A percentile compares a stretch with the other conserved stretches of the same genome.
These are phyloP conservation scores for Dicrurus megarhynchus DNA, from an alignment of 2,113 vertebrate species.

Conservation along the genomic window DNA sequence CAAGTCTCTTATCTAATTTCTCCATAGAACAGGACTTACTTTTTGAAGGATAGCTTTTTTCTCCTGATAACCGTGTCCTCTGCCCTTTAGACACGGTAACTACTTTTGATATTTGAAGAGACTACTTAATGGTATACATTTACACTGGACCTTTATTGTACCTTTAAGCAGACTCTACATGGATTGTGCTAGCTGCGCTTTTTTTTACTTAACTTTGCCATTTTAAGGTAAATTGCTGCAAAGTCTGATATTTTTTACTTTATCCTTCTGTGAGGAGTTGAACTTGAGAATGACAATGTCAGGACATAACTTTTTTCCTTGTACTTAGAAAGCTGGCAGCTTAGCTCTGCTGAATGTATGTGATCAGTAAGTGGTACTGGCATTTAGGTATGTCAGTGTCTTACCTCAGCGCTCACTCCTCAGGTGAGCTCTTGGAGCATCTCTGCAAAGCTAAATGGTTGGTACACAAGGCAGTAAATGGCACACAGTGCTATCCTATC, in stretches of 20 bases:
- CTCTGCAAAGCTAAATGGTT: not conserved
- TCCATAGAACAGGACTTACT: not conserved
- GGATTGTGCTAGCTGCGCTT: not conserved
- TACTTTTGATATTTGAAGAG: not conserved
- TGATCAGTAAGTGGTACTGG: not conserved
- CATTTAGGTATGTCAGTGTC: not conserved
- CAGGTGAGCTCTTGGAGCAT: not conserved
- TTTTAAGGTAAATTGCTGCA: not conserved
- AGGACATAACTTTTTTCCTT: not conserved
- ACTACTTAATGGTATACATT: not conserved
- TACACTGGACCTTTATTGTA: not conserved
- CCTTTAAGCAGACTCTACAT: not conserved
- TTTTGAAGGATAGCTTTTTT: not conserved
- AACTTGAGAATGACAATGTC: not conserved
- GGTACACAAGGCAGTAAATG: not conserved
- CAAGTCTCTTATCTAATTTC: not conserved
- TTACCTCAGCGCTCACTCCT: not conserved
- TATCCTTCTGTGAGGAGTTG: not conserved
- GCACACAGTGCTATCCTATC: not conserved
- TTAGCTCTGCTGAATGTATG: not conserved
- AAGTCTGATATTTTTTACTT: not conserved
- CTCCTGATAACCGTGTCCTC: not conserved
- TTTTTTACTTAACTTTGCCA: not conserved
- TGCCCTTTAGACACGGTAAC: not conserved
- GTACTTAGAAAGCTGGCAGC: not conserved